phyloP scores from a whole-genome alignment of 2,797 vertebrate genomes.

The Cephalopachus bancanus region DNA sequence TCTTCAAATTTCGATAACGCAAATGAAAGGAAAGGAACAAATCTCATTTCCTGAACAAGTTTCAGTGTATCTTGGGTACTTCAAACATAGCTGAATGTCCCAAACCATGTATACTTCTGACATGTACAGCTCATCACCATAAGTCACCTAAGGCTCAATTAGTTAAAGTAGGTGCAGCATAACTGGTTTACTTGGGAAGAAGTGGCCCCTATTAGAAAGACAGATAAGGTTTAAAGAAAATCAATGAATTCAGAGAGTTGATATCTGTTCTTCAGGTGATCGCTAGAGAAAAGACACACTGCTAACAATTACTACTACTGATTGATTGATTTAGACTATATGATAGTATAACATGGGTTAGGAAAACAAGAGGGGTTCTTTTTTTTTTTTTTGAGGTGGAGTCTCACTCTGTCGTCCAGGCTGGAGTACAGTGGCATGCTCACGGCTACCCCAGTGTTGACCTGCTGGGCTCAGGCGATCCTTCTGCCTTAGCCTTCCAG shows the following conservation, averaged over 20 bases:
- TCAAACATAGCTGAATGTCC: not conserved
- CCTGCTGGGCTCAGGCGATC: too few relatives aligned
- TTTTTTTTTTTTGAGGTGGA: not conserved
- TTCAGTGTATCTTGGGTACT: not conserved
- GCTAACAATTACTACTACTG: slow-evolving; percentile 40
- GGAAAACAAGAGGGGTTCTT: slow-evolving; percentile 21
- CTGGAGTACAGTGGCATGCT: too few relatives aligned
- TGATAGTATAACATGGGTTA: not conserved
- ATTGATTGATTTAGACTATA: slow-evolving; percentile 12
- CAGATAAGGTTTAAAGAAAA: not conserved
- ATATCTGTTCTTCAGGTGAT: slow-evolving; percentile 21
- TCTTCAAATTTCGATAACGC: slow-evolving; percentile 42
- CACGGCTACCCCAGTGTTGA: too few relatives aligned
- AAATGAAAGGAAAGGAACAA: slow-evolving; percentile 27
- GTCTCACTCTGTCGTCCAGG: too few relatives aligned
- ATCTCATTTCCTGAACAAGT: slow-evolving; percentile 48
- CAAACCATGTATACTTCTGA: slow-evolving; percentile 40
- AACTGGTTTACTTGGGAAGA: slow-evolving; percentile 43
- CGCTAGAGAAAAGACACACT: slow-evolving; percentile 15
- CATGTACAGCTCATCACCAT: slow-evolving; percentile 9
- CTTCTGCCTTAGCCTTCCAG: too few relatives aligned
- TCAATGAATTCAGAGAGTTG: slow-evolving; percentile 34
- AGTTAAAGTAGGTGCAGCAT: slow-evolving; percentile 40
- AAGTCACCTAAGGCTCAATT: slow-evolving; percentile 24
- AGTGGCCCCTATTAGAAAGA: slow-evolving; percentile 17